phyloP scores from a whole-genome alignment of 1,140 invertebrate species.

The Eupristina koningsbergeri region DNA sequence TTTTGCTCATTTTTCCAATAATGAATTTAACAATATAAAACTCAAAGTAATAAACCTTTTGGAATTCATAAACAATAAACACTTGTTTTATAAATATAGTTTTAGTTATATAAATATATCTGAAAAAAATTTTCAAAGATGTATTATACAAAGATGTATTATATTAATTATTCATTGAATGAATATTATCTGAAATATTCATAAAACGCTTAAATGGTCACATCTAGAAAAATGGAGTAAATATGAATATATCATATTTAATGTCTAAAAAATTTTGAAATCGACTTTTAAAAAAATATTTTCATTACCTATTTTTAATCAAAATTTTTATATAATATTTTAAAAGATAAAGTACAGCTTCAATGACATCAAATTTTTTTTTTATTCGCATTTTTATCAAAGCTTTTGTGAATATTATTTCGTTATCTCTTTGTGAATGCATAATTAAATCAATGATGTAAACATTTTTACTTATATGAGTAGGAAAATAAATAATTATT shows the following conservation, averaged over 20 bases:
- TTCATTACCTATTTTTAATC: no score
- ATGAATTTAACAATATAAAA: constrained; percentile 2
- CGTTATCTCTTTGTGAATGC: no score
- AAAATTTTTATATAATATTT: no score
- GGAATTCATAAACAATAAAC: constrained; percentile 17
- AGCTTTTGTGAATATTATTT: no score
- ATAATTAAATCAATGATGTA: no score
- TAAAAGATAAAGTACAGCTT: background rate
- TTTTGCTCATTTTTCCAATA: background rate
- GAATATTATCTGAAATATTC: background rate
- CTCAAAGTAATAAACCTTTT: background rate
- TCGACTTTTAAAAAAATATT: no score
- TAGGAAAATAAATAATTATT: no score
- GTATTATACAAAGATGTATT: background rate
- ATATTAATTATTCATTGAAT: background rate
- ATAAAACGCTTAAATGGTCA: background rate
- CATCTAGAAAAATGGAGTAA: background rate
- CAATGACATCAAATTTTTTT: no score
- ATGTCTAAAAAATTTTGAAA: background rate
- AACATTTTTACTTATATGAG: no score
- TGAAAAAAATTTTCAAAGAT: background rate
- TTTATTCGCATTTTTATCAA: no score
- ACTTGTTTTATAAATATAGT: constrained; percentile 18
- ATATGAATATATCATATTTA: constrained; percentile 19
- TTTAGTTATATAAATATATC: background rate